phyloP scores from a whole-genome alignment of 2,888 invertebrate genomes.

The Melanostoma scalare region DNA sequence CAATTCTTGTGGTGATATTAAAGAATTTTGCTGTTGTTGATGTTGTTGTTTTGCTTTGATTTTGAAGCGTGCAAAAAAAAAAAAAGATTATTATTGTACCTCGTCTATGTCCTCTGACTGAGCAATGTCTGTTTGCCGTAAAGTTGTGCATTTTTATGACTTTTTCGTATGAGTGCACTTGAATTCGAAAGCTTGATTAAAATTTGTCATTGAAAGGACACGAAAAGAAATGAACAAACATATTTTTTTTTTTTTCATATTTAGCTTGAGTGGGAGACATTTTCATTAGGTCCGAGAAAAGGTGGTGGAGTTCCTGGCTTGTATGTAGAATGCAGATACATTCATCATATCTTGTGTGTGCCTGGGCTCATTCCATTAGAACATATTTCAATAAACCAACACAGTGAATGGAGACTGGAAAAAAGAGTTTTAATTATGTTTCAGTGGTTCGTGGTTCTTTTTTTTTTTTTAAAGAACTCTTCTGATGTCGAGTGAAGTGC shows the following conservation, averaged over 20 bases:
- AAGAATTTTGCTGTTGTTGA: constrained; percentile 36
- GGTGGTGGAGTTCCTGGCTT: neutral
- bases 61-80: constrained; percentile 25
- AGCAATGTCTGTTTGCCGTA: constrained; percentile 41
- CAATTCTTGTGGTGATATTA: constrained; percentile 67
- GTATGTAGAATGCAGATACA: too few species aligned
- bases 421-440: constrained; percentile 20
- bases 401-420: neutral
- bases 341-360: neutral
- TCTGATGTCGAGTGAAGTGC: neutral
- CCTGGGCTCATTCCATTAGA: neutral
- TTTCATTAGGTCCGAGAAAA: constrained; percentile 64
- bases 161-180: constrained; percentile 71
- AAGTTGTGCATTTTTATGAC: constrained; percentile 72
- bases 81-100: constrained; percentile 62
- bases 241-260: constrained; percentile 28
- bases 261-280: constrained; percentile 32
- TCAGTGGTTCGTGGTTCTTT: neutral
- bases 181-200: constrained; percentile 72
- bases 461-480: neutral
- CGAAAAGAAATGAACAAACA: neutral
- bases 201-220: constrained; percentile 65
- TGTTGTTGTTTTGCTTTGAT: constrained; percentile 54
- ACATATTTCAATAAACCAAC: neutral
- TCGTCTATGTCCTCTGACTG: neutral